Evolutionary conservation across 2,888 invertebrate species (phyloP), one percentile per base, ranked within the genome.

Genomic region (Trissoscelio sp.): DNA sequence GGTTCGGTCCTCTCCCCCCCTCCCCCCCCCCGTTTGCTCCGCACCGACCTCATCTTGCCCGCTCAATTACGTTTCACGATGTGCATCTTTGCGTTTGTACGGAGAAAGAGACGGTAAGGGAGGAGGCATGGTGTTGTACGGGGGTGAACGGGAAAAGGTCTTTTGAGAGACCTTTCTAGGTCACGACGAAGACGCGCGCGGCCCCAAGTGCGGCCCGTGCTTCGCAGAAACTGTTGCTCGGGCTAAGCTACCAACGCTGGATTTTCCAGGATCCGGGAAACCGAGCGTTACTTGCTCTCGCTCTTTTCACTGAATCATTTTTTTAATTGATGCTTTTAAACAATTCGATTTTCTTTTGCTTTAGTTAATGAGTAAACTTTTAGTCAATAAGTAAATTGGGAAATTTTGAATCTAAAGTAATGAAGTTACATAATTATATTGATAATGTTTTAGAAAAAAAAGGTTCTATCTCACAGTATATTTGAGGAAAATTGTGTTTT

Each of bases 101-200:
- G 51, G 42, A 73, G 67, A 79, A 80, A 77, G 82, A 82, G 72
- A 79, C 64, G 60, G 64, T 37, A 11, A 51, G 51, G 80, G 84
- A 81, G 82, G 78, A 84, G 85, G 67, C 84, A 81, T 78, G 83
- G 83, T 83, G 87, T 86, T 86, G 84, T 86, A 88, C 88, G 89
- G 89, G 88, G 89, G 89, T 89, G 90, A 90, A 90, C 89, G 89
- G 89, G 89, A 89, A 90, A 90, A 90, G 87, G 87, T 88, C 88
- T 89, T 87, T 88, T 87, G 85, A 87, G 88, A 87, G 89, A 88
- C 86, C 87, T 90, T 90, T 89, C 90, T 90, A 88, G 90, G 90
- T 90, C 89, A 89, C 86, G 87, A 69, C 88, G 69, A 80, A 78
- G 69, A 72, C 69, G 78, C 69, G 75, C 62, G 74, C 64, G 74